Evolutionary conservation across 2,888 invertebrate species (phyloP).

Genomic region (Lymantria monacha): DNA sequence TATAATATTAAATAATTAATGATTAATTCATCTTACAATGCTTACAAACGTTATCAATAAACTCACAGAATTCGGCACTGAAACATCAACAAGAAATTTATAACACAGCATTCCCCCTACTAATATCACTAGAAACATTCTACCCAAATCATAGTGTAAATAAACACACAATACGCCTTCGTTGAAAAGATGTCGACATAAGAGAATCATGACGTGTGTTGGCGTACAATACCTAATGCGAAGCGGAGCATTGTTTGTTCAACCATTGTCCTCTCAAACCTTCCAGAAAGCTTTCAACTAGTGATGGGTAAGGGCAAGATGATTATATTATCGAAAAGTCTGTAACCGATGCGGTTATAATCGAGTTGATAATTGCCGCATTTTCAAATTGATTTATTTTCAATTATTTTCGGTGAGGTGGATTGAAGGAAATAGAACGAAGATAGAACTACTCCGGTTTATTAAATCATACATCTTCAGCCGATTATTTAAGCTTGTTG

Average conservation of each 20-base stretch:
- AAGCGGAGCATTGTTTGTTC: constrained; percentile 37
- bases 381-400: too few species aligned
- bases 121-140: background rate
- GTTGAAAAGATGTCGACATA: constrained; percentile 25
- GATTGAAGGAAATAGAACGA: too few species aligned
- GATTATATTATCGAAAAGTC: background rate
- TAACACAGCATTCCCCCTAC: background rate
- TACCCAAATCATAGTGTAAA: constrained; percentile 21
- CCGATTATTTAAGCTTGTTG: too few species aligned
- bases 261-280: constrained; percentile 38
- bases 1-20: too few species aligned
- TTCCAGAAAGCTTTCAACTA: constrained; percentile 25
- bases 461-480: too few species aligned
- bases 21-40: too few species aligned
- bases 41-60: background rate
- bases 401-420: too few species aligned
- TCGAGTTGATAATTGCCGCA: too few species aligned
- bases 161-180: constrained; percentile 20
- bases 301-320: background rate
- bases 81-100: background rate
- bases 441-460: too few species aligned
- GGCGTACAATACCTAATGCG: constrained; percentile 32
- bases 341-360: too few species aligned
- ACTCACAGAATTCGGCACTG: background rate
- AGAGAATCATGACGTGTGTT: constrained; percentile 15